phyloP scores from a whole-genome alignment of 2,113 vertebrate genomes.

The Pelvicachromis taeniatus region DNA sequence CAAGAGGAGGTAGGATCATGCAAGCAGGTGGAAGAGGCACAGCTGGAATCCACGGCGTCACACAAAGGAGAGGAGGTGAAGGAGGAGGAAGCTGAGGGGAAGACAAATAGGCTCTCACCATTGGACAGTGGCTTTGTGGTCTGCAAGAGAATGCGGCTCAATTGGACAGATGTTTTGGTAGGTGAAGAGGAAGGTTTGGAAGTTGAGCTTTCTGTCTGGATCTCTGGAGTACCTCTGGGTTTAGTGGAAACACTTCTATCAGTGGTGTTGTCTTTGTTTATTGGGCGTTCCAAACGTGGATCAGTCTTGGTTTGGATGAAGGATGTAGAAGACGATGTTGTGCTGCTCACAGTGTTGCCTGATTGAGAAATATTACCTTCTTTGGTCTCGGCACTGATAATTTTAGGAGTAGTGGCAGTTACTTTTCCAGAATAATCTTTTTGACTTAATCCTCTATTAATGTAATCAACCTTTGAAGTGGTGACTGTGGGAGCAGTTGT shows the following conservation, averaged over 20 bases:
- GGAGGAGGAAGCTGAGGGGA: slow-evolving; percentile 80
- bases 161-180: slow-evolving; percentile 61
- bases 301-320: slow-evolving; percentile 32
- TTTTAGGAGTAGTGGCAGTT: background rate
- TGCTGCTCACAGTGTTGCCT: background rate
- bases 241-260: slow-evolving; percentile 28
- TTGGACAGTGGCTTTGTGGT: slow-evolving; percentile 83
- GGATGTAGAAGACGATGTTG: slow-evolving; percentile 48
- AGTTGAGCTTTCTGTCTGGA: slow-evolving; percentile 58
- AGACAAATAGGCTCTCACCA: slow-evolving; percentile 87
- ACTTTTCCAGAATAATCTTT: background rate
- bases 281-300: background rate
- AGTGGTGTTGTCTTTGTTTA: slow-evolving; percentile 44
- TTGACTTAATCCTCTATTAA: background rate
- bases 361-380: background rate
- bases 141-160: slow-evolving; percentile 74
- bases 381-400: background rate
- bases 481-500: background rate
- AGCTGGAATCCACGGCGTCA: slow-evolving; percentile 60
- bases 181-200: slow-evolving; percentile 65
- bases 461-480: background rate
- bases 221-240: slow-evolving; percentile 50
- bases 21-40: slow-evolving; percentile 70
- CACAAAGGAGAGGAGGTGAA: slow-evolving; percentile 71
- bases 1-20: slow-evolving; percentile 86